Base-by-base conservation (phyloP, 2,797 vertebrate genomes). In the Nannoperca obscura region DNA sequence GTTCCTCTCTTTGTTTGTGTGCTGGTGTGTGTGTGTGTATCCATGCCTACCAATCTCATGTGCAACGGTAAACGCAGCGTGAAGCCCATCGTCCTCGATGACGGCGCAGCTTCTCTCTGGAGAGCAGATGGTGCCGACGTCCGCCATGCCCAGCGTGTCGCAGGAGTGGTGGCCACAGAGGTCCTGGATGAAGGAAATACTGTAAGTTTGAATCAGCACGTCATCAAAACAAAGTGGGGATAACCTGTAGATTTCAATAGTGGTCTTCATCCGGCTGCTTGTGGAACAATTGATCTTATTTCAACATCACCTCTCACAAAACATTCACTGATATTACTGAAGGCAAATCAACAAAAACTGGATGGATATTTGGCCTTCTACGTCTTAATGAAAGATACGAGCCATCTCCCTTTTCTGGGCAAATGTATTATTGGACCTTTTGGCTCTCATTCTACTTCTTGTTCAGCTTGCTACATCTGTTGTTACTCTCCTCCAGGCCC, bases 111-210 rank as follows among this genome's bases (percentile, higher is more conserved):
- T 99, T 91, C 98, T 96, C 95, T 99, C 97, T 0, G 97, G 97
- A 63, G 97, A 96, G 93, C 98, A 99, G 95, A 99, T 96, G 89
- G 98, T 99, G 83, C 98, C 98, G 68, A 99, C 98, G 88, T 99
- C 98, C 68, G 98, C 98, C 98, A 99, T 99, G 92, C 98, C 98
- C 93, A 99, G 96, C 68, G 98, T 99, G 94, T 99, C 98, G 40
- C 98, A 99, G 75, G 98, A 99, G 95, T 99, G 98, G 92, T 99
- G 97, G 86, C 98, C 98, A 75, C 98, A 99, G 89, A 99, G 96
- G 94, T 99, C 97, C 98, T 99, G 94, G 71, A 92, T 61, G 3
- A 66, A 74, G 27, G 38, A 91, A 93, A 95, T 68, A 50, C 42
- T 20, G 40, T 12, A 13, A 50, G 22, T 69, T 76, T 61, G 46